phyloP scores from a whole-genome alignment of 1,140 invertebrate species.

The Vollenhovia emeryi region DNA sequence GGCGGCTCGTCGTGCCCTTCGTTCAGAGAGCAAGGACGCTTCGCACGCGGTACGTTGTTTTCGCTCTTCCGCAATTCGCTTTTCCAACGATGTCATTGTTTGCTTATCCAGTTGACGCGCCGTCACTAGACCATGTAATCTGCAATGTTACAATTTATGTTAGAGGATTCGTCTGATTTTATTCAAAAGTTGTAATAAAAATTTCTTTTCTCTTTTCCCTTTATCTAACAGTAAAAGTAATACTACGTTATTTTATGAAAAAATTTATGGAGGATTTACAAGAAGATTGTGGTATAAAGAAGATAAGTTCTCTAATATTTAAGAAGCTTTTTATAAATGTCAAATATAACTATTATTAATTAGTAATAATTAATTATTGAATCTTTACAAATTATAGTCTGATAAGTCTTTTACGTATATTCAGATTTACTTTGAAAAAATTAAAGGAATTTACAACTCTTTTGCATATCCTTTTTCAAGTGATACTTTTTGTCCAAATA shows the following conservation, averaged over 20 bases:
- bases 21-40: constrained; percentile 91
- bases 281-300: not conserved
- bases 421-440: not conserved
- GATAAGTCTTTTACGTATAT: not conserved
- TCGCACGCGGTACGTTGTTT: constrained; percentile 91
- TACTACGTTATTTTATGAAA: not conserved
- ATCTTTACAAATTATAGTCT: not conserved
- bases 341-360: not conserved
- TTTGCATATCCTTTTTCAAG: not conserved
- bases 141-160: constrained; percentile 73
- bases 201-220: not conserved
- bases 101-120: constrained; percentile 92
- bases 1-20: constrained; percentile 86
- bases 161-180: not conserved
- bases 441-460: not conserved
- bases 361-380: not conserved
- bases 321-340: not conserved
- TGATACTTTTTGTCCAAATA: not conserved
- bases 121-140: constrained; percentile 90
- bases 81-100: constrained; percentile 90
- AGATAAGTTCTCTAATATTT: not conserved
- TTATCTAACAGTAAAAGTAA: not conserved
- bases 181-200: not conserved
- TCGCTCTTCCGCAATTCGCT: constrained; percentile 93
- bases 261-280: not conserved